Percentiles rank a stretch among this genome's conserved stretches.
Conservation (phyloP, 2,888 invertebrate genomes). For the Rhaphigaster nebulosa region DNA sequence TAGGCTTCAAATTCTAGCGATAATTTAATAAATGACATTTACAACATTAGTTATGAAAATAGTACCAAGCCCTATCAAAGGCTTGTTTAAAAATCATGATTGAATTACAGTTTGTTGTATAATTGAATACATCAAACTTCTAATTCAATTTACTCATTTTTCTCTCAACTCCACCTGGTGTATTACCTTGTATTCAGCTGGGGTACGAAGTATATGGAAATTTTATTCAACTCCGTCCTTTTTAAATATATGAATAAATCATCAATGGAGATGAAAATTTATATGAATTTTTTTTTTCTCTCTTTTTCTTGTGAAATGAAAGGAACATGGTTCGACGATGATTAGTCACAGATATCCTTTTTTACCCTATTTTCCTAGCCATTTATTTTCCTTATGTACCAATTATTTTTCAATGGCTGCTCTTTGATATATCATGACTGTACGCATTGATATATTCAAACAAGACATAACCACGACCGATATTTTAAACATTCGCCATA, state of each 20-base stretch:
- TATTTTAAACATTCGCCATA: too few relatives aligned
- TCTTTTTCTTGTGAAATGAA: conserved; percentile 21
- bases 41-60: neutral
- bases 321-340: neutral
- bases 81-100: neutral
- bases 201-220: conserved; percentile 31
- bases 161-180: neutral
- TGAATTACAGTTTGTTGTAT: neutral
- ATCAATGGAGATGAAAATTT: conserved; percentile 31
- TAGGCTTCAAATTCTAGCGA: too few relatives aligned
- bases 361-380: neutral
- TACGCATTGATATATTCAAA: too few relatives aligned
- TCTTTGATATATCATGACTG: neutral
- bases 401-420: neutral
- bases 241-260: conserved; percentile 36
- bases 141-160: conserved; percentile 2
- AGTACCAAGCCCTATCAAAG: neutral
- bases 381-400: neutral
- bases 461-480: too few relatives aligned
- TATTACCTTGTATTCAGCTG: neutral
- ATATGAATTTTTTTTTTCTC: neutral
- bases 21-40: neutral
- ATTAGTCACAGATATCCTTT: neutral
- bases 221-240: conserved; percentile 22
- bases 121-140: conserved; percentile 6